A percentile compares a stretch with the other conserved stretches of the same genome.
Evolutionary conservation across 2,113 vertebrate species (phyloP).

Genomic region (Azemiops feae): DNA sequence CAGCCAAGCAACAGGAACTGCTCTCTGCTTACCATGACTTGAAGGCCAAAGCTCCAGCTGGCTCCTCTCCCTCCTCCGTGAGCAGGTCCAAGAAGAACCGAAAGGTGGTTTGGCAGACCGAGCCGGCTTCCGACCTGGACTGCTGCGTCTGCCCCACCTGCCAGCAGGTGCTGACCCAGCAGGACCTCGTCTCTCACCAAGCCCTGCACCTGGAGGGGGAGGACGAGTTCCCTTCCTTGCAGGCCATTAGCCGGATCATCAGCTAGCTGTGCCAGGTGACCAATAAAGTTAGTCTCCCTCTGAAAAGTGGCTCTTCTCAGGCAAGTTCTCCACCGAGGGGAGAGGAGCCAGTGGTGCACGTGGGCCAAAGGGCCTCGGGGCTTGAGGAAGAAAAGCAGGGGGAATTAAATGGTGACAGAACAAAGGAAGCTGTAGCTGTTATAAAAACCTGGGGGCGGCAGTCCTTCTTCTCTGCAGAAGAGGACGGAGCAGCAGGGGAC

Average conservation of each 20-base stretch:
- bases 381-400: background rate
- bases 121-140: conserved; percentile 77
- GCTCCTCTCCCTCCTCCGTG: conserved; percentile 12
- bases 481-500: conserved; percentile 2
- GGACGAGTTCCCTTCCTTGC: conserved; percentile 93
- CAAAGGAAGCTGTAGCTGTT: background rate
- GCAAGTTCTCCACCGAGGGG: background rate
- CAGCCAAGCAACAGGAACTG: conserved; percentile 91
- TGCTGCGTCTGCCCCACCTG: conserved; percentile 89
- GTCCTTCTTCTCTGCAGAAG: conserved; percentile 9
- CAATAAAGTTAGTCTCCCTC: conserved; percentile 29
- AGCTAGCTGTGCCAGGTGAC: conserved; percentile 74
- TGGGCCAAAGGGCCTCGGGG: background rate
- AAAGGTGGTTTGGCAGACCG: conserved; percentile 82
- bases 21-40: conserved; percentile 86
- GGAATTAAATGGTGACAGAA: background rate
- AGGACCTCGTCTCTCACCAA: conserved; percentile 86
- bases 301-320: conserved; percentile 28
- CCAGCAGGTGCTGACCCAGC: conserved; percentile 88
- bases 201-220: conserved; percentile 82
- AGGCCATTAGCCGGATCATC: conserved; percentile 90
- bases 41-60: conserved; percentile 61
- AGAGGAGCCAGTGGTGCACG: conserved; percentile 4
- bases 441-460: background rate
- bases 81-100: conserved; percentile 83